Evolutionary conservation across 2,797 vertebrate species (phyloP).

Genomic region (Acipenser ruthenus): DNA sequence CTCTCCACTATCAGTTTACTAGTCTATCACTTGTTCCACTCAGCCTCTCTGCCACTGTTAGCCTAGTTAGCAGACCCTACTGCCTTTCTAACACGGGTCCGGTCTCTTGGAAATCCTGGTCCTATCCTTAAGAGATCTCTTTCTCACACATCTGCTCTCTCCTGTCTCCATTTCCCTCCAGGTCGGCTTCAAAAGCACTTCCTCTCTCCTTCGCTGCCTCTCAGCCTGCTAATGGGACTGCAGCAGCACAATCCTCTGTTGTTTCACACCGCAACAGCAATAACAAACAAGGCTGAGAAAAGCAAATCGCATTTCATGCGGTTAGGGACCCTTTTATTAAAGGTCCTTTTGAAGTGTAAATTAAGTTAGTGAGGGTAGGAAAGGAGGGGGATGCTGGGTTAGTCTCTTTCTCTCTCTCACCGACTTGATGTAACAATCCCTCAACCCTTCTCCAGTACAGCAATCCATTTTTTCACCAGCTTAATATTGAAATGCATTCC

Average conservation of each 20-base stretch:
- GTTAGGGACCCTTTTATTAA: neutral
- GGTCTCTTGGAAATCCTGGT: neutral
- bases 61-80: neutral
- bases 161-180: neutral
- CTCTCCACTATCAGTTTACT: neutral
- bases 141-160: neutral
- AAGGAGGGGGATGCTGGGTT: neutral
- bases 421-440: neutral
- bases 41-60: neutral
- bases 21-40: slow-evolving; percentile 1
- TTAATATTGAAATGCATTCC: neutral
- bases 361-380: neutral
- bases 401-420: neutral
- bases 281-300: neutral
- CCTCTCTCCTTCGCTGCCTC: neutral
- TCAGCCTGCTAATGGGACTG: neutral
- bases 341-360: neutral
- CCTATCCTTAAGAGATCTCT: neutral
- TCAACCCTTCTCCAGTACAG: no score
- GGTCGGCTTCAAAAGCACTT: neutral
- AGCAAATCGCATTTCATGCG: neutral
- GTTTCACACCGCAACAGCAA: neutral
- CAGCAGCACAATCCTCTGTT: neutral
- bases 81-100: neutral
- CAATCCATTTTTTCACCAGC: neutral